These are phyloP conservation scores for Ferdinandea cuprea DNA, from an alignment of 2,888 invertebrate genomes.

Conservation along the genomic window DNA sequence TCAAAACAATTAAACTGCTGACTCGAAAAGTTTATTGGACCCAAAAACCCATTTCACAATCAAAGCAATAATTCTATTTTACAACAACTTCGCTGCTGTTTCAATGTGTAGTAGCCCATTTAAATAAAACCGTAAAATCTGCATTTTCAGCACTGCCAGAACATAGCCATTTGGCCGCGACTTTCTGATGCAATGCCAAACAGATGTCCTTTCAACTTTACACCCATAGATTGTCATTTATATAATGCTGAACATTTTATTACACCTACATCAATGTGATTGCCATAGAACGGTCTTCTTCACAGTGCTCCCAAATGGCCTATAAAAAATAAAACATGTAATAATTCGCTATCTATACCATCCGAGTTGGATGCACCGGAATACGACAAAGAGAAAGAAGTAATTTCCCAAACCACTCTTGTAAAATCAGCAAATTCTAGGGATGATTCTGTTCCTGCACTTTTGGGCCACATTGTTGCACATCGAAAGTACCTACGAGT, in stretches of 20 bases:
- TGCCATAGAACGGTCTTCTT: slow-evolving; percentile 18
- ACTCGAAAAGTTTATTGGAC: too few species aligned
- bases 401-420: slow-evolving; percentile 8
- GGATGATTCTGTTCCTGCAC: slow-evolving; percentile 29
- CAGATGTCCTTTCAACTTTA: slow-evolving; percentile 9
- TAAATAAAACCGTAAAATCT: slow-evolving; percentile 8
- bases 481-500: slow-evolving; percentile 37
- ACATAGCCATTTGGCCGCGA: slow-evolving; percentile 11
- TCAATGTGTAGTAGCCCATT: not conserved
- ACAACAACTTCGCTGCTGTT: too few species aligned
- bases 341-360: slow-evolving; percentile 26
- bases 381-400: slow-evolving; percentile 26
- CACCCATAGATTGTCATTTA: slow-evolving; percentile 3
- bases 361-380: not conserved
- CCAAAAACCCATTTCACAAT: too few species aligned
- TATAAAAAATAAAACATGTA: slow-evolving; percentile 15
- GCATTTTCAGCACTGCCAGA: slow-evolving; percentile 33
- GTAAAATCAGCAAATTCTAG: slow-evolving; percentile 55
- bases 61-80: too few species aligned
- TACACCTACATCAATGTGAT: slow-evolving; percentile 19
- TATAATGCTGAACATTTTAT: slow-evolving; percentile 28
- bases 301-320: slow-evolving; percentile 26
- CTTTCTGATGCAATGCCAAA: slow-evolving; percentile 12
- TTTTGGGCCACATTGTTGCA: slow-evolving; percentile 57
- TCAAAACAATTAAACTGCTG: too few species aligned